Conservation (phyloP, 2,113 vertebrate genomes). For the Potamarius usumacintae region DNA sequence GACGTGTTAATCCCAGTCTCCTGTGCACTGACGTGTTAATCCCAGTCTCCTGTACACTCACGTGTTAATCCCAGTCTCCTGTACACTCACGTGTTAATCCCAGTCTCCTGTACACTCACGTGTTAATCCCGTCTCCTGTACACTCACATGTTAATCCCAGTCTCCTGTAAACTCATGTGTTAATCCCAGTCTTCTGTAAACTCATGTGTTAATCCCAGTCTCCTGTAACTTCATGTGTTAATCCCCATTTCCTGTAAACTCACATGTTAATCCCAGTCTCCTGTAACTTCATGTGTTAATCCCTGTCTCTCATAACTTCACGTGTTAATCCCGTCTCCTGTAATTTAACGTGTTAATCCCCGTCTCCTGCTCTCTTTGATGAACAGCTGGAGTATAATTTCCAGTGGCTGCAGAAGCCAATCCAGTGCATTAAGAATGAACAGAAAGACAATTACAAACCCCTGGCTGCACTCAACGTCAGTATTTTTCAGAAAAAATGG, state of each 20-base stretch:
- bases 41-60: neutral
- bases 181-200: neutral
- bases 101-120: neutral
- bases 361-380: neutral
- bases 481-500: neutral
- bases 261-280: neutral
- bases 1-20: neutral
- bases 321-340: neutral
- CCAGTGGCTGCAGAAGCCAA: conserved; percentile 80
- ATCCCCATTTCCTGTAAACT: neutral
- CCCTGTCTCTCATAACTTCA: neutral
- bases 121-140: neutral
- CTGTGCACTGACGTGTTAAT: neutral
- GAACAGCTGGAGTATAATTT: conserved; percentile 83
- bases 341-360: neutral
- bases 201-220: neutral
- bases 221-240: neutral
- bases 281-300: neutral
- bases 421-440: conserved; percentile 63
- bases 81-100: neutral
- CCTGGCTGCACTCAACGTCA: conserved; percentile 76
- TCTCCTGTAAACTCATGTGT: neutral
- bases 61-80: neutral
- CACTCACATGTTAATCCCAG: neutral
- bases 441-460: conserved; percentile 70